A percentile compares a stretch with the other conserved stretches of the same genome.
These are phyloP conservation scores for Hyalella azteca DNA, from an alignment of 2,888 invertebrate species.

Conservation along the genomic window DNA sequence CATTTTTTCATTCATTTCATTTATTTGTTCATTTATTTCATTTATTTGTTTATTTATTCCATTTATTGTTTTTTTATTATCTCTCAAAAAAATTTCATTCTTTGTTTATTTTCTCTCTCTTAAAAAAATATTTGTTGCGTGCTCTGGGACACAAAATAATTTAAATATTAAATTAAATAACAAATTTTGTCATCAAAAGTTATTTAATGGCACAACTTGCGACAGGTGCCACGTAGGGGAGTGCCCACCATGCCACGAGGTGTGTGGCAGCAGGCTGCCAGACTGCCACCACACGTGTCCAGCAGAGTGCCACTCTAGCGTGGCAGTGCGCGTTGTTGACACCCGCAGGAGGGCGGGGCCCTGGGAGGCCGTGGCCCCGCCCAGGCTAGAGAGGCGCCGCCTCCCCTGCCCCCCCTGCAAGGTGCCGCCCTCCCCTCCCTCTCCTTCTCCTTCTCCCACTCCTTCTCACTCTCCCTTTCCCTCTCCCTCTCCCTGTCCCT, in stretches of 20 bases:
- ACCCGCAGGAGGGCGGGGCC: slow-evolving; percentile 65
- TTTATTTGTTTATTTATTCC: too few relatives aligned
- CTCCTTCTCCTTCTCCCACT: background rate
- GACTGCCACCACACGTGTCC: slow-evolving; percentile 74
- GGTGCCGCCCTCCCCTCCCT: slow-evolving; percentile 45
- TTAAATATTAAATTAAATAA: too few relatives aligned
- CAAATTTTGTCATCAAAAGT: too few relatives aligned
- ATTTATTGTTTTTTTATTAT: too few relatives aligned
- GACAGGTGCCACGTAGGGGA: slow-evolving; percentile 83
- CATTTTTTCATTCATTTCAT: too few relatives aligned
- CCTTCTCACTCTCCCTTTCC: background rate
- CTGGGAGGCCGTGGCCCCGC: slow-evolving; percentile 63
- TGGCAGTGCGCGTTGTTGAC: slow-evolving; percentile 69
- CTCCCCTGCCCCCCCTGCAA: slow-evolving; percentile 66
- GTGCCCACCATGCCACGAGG: slow-evolving; percentile 81
- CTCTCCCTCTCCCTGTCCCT: background rate
- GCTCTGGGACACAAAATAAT: too few relatives aligned
- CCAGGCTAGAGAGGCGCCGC: slow-evolving; percentile 62
- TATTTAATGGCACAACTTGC: too few relatives aligned
- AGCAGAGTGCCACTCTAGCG: slow-evolving; percentile 77
- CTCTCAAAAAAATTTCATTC: too few relatives aligned
- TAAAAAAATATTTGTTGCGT: too few relatives aligned
- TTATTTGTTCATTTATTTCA: too few relatives aligned
- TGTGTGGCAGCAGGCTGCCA: slow-evolving; percentile 70
- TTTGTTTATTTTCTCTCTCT: too few relatives aligned